phyloP scores from a whole-genome alignment of 2,113 vertebrate species.

The Verasper variegatus region DNA sequence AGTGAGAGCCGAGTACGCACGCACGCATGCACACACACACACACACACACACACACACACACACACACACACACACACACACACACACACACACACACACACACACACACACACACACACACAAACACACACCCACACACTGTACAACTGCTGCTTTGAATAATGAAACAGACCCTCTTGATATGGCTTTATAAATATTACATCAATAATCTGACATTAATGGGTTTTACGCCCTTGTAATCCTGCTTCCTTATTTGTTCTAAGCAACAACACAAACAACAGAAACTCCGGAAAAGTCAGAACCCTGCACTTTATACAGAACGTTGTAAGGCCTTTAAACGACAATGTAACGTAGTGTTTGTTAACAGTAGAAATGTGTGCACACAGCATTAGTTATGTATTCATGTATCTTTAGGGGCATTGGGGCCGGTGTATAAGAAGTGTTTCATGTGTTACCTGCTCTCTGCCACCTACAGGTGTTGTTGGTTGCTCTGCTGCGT shows the following conservation, averaged over 20 bases:
- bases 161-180: conserved; percentile 80
- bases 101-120: conserved; percentile 31
- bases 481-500: conserved; percentile 51
- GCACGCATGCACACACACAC: conserved; percentile 11
- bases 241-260: conserved; percentile 58
- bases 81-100: conserved; percentile 25
- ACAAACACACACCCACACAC: conserved; percentile 20
- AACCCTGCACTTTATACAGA: not conserved
- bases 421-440: conserved; percentile 17
- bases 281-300: conserved; percentile 58
- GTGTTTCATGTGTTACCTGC: conserved; percentile 32
- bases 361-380: conserved; percentile 9
- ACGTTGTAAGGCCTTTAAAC: not conserved
- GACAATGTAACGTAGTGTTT: not conserved
- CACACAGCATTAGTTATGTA: not conserved
- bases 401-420: not conserved
- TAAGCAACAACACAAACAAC: conserved; percentile 45
- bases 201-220: conserved; percentile 82
- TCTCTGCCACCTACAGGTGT: conserved; percentile 39
- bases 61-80: conserved; percentile 20
- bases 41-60: conserved; percentile 23
- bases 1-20: conserved; percentile 41
- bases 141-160: conserved; percentile 62
- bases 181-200: conserved; percentile 84
- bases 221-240: conserved; percentile 66